Percentiles rank a stretch among this genome's conserved stretches.
phyloP scores from a whole-genome alignment of 2,888 invertebrate genomes.

The Ophion ellenae region DNA sequence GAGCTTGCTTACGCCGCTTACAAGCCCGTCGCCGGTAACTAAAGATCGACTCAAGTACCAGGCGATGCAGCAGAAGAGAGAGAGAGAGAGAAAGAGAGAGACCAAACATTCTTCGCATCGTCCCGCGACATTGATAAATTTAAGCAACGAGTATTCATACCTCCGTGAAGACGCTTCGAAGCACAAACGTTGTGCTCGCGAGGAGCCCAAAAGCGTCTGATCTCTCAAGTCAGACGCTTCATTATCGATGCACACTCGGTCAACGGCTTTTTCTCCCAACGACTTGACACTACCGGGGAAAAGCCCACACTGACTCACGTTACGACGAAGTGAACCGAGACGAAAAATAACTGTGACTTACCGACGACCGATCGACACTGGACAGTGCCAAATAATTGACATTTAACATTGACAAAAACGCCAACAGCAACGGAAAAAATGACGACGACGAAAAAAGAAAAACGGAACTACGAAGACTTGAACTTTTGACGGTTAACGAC shows the following conservation, averaged over 20 bases:
- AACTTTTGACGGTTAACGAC: conserved; percentile 40
- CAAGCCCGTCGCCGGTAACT: conserved; percentile 79
- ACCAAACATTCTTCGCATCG: conserved; percentile 58
- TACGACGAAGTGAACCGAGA: conserved; percentile 44
- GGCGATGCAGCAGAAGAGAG: conserved; percentile 32
- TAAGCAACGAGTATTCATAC: conserved; percentile 1
- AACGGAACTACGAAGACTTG: conserved; percentile 49
- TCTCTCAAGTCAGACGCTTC: conserved; percentile 30
- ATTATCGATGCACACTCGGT: conserved; percentile 46
- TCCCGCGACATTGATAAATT: conserved; percentile 50
- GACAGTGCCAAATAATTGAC: conserved; percentile 32
- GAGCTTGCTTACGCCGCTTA: conserved; percentile 90
- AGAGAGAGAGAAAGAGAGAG: conserved; percentile 44
- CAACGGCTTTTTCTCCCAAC: conserved; percentile 24
- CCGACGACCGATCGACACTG: conserved; percentile 54
- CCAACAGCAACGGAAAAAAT: conserved; percentile 17
- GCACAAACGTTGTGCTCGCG: background rate
- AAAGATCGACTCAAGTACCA: conserved; percentile 59
- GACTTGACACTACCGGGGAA: conserved; percentile 34
- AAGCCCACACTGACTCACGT: conserved; percentile 20
- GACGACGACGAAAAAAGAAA: conserved; percentile 45
- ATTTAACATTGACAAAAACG: conserved; percentile 1
- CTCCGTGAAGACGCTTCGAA: background rate
- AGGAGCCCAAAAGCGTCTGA: conserved; percentile 51
- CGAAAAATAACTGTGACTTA: conserved; percentile 51